These are phyloP conservation scores for Rhabdophis nuchalis DNA, from an alignment of 2,797 vertebrate genomes.

Conservation along the genomic window DNA sequence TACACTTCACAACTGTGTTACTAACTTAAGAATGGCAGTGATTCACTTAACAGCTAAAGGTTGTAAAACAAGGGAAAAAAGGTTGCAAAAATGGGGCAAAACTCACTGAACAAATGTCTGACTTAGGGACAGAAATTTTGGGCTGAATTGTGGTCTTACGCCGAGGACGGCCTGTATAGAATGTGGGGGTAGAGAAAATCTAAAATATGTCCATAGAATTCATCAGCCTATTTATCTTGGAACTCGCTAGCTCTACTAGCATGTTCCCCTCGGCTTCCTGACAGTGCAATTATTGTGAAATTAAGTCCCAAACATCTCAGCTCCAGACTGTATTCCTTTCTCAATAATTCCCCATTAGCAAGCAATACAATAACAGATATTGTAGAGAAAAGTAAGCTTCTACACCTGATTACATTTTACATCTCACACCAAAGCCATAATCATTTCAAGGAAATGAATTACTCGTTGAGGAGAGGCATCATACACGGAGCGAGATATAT, in stretches of 20 bases:
- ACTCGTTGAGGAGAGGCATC: constrained; percentile 16
- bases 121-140: not conserved
- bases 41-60: not conserved
- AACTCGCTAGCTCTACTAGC: not conserved
- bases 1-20: not conserved
- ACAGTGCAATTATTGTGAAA: not conserved
- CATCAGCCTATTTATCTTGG: not conserved
- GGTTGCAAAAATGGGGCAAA: not conserved
- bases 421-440: constrained; percentile 28
- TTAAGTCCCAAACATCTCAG: not conserved
- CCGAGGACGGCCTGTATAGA: not conserved
- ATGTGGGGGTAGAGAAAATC: not conserved
- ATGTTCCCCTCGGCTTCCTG: not conserved
- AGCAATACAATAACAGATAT: constrained; percentile 13
- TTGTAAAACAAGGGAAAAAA: not conserved
- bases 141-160: not conserved
- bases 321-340: not conserved
- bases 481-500: constrained; percentile 10
- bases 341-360: constrained; percentile 36
- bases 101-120: not conserved
- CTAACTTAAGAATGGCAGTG: not conserved
- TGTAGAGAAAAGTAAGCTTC: constrained; percentile 24
- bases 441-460: constrained; percentile 27
- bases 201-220: not conserved
- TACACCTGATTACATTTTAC: not conserved